Evolutionary conservation across 2,113 vertebrate species (phyloP), one percentile per base, ranked within the genome.

Genomic region (Catharus bicknelli): DNA sequence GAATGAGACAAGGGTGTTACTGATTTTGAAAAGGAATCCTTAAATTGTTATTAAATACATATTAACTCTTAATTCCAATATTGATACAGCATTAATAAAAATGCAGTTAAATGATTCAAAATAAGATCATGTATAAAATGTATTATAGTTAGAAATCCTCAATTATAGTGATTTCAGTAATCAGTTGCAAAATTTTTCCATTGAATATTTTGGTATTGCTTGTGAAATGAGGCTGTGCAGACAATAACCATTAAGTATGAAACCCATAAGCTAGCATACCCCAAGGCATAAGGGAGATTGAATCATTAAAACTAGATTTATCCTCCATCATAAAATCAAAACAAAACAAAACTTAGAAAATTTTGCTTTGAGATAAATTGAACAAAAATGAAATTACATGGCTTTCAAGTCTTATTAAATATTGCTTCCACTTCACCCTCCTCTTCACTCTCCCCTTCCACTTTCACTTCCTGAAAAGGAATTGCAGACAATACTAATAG

Each of bases 221-320:
- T 94, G 84, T 89, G 74, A 95, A 95, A 90, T 86, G 54, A 97
- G 80, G 45, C 38, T 89, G 74, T 93, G 88, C 48, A 68, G 53
- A 66, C 58, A 93, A 68, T 81, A 96, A 84, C 27, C 48, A 80
- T 76, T 90, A 95, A 93, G 66, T 90, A 90, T 45, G 58, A 86
- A 96, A 86, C 21, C 29, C 54, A 87, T 54, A 96, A 84, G 14
- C 7, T 57, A 74, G 47, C 90, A 70, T 76, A 76, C 5, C 82
- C 76, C 69, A 91, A 90, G 90, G 38, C 76, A 74, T 78, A 70
- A 90, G 57, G 94, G 48, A 87, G 22, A 89, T 32, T 86, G 69
- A 90, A 90, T 95, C 68, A 96, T 93, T 96, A 95, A 96, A 96
- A 95, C 16, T 43, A 90, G 67, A 94, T 86, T 94, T 93, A 81